Conservation (phyloP, 2,888 invertebrate genomes). For the Parnassius smintheus region DNA sequence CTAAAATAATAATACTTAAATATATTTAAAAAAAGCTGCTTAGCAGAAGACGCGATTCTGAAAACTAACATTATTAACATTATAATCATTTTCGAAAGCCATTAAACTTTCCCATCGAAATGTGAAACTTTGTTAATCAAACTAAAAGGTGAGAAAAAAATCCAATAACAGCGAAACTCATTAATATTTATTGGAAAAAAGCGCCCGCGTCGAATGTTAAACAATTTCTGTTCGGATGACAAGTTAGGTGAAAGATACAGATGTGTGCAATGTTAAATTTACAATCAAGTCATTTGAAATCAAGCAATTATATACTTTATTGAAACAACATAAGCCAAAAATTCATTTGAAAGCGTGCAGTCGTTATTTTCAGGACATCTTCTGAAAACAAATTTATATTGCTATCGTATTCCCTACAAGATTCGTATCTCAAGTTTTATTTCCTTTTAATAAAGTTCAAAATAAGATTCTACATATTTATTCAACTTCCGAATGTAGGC, state of each 20-base stretch:
- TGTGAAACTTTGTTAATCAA: slow-evolving; percentile 65
- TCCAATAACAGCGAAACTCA: slow-evolving; percentile 46
- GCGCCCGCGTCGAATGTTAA: slow-evolving; percentile 51
- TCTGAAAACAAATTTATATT: slow-evolving; percentile 27
- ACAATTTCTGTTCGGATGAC: slow-evolving; percentile 54
- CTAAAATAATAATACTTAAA: too few relatives aligned
- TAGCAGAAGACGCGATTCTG: background rate
- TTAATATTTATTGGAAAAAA: slow-evolving; percentile 64
- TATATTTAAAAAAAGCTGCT: too few relatives aligned
- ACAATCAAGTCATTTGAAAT: slow-evolving; percentile 21
- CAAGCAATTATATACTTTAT: slow-evolving; percentile 31
- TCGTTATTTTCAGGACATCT: slow-evolving; percentile 19
- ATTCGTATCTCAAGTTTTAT: slow-evolving; percentile 12
- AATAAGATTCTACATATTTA: slow-evolving; percentile 22
- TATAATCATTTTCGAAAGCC: slow-evolving; percentile 7
- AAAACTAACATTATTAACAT: slow-evolving; percentile 19
- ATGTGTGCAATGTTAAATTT: slow-evolving; percentile 25
- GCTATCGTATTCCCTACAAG: slow-evolving; percentile 5
- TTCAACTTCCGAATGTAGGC: slow-evolving; percentile 24
- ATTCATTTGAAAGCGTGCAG: slow-evolving; percentile 37
- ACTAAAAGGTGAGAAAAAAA: slow-evolving; percentile 45
- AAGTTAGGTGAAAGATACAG: slow-evolving; percentile 46
- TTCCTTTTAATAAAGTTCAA: slow-evolving; percentile 25
- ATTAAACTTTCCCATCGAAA: slow-evolving; percentile 29
- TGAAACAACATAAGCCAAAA: slow-evolving; percentile 27